A percentile compares a stretch with the other conserved stretches of the same genome.
phyloP scores from a whole-genome alignment of 2,888 invertebrate genomes.

The Drosophila paranaensis region DNA sequence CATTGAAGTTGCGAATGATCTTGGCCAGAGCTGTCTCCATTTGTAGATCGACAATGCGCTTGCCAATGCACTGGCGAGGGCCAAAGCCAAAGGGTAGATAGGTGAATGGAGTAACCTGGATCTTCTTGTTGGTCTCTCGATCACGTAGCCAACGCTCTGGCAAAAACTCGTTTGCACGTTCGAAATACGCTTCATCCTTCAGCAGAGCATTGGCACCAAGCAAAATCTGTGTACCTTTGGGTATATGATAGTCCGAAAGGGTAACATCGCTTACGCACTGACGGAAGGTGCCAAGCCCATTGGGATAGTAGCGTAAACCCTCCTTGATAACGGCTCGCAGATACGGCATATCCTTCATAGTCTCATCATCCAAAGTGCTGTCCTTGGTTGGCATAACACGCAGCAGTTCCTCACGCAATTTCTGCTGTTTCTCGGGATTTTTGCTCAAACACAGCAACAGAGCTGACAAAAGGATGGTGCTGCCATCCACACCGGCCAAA shows the following conservation, averaged over 20 bases:
- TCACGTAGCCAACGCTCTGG: constrained; percentile 90
- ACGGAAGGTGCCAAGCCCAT: constrained; percentile 87
- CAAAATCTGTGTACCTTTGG: constrained; percentile 88
- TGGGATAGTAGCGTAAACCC: constrained; percentile 87
- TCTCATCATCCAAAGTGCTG: constrained; percentile 83
- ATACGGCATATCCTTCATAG: constrained; percentile 86
- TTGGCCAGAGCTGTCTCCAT: constrained; percentile 86
- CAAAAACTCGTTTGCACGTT: constrained; percentile 87
- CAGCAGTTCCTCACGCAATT: constrained; percentile 87
- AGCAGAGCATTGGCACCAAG: constrained; percentile 88
- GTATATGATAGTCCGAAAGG: constrained; percentile 88
- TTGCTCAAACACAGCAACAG: constrained; percentile 87
- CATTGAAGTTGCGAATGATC: constrained; percentile 75
- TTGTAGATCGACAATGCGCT: constrained; percentile 90
- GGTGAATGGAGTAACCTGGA: constrained; percentile 85
- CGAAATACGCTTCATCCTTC: constrained; percentile 87
- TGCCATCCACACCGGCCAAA: constrained; percentile 87
- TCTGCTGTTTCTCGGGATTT: constrained; percentile 88
- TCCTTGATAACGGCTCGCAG: constrained; percentile 91
- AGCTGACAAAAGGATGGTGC: constrained; percentile 84
- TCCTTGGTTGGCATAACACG: constrained; percentile 84
- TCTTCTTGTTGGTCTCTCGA: constrained; percentile 45
- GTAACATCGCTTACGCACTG: constrained; percentile 86
- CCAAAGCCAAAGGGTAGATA: constrained; percentile 89
- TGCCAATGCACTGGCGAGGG: constrained; percentile 89